These are phyloP conservation scores for Ptychodera flava DNA, from an alignment of 35 echinoderm and acorn worm genomes.

Conservation along the genomic window DNA sequence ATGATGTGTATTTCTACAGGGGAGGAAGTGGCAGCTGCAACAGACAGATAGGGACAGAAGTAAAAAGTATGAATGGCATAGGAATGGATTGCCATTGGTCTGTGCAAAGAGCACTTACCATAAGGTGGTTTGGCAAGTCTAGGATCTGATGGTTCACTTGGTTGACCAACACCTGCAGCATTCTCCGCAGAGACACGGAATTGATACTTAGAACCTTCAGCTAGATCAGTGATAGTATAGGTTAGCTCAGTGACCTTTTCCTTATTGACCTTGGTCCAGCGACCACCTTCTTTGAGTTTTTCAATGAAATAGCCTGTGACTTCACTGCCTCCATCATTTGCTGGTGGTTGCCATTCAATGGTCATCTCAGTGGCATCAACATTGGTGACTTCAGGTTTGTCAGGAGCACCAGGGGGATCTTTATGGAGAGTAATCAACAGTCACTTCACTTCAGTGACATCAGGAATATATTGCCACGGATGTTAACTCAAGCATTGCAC, in stretches of 20 bases:
- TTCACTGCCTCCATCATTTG: constrained; percentile 26
- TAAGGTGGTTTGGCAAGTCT: constrained; percentile 14
- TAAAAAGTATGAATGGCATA: too few species aligned
- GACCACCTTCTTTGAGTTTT: constrained; percentile 2
- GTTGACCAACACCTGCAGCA: constrained; percentile 13
- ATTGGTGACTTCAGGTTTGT: constrained; percentile 25
- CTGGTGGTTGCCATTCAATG: constrained; percentile 30
- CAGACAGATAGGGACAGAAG: too few species aligned
- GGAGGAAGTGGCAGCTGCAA: too few species aligned
- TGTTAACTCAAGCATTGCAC: too few species aligned
- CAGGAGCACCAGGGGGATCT: constrained; percentile 30
- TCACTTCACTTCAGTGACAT: too few species aligned
- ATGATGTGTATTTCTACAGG: neutral
- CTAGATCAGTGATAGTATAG: neutral
- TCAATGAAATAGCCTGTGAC: constrained; percentile 73
- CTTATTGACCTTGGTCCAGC: constrained; percentile 5
- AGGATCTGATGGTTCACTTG: constrained; percentile 10
- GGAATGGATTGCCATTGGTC: too few species aligned
- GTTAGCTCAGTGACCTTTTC: neutral
- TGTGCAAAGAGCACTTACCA: too few species aligned
- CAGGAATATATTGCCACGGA: too few species aligned
- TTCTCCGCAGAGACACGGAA: constrained; percentile 14
- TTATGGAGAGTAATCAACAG: too few species aligned
- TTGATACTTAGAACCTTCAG: neutral
- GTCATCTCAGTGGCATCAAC: constrained; percentile 50